A percentile compares a stretch with the other conserved stretches of the same genome.
Conservation (phyloP, 2,797 vertebrate species). For the Crypturellus tataupa region DNA sequence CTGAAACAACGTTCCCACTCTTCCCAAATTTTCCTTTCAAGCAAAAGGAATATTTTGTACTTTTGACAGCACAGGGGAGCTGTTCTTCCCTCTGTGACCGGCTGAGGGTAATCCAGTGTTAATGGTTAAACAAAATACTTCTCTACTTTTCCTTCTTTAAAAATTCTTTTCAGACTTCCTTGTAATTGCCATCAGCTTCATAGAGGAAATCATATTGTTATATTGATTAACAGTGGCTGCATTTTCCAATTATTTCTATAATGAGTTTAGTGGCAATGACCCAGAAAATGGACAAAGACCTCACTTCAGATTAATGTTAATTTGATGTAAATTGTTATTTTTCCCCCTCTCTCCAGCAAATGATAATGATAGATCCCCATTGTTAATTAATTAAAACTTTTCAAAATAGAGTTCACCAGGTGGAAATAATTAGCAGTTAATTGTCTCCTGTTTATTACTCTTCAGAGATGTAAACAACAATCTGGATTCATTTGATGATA, state of each 20-base stretch:
- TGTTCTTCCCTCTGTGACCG: fast-evolving
- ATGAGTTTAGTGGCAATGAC: slow-evolving; percentile 77
- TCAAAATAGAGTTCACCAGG: slow-evolving; percentile 81
- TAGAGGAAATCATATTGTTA: slow-evolving; percentile 63
- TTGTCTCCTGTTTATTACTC: slow-evolving; percentile 81
- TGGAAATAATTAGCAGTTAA: slow-evolving; percentile 83
- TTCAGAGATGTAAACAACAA: slow-evolving; percentile 77
- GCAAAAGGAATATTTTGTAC: neutral
- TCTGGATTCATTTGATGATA: slow-evolving; percentile 57
- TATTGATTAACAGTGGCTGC: slow-evolving; percentile 72
- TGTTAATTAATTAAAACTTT: slow-evolving; percentile 82
- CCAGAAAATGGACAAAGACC: slow-evolving; percentile 76
- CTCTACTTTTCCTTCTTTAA: neutral
- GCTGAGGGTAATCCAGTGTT: neutral
- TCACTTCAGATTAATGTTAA: slow-evolving; percentile 69
- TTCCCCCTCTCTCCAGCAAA: slow-evolving; percentile 48
- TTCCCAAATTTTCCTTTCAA: neutral
- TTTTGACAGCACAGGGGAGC: neutral
- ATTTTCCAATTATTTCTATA: slow-evolving; percentile 78
- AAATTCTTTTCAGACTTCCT: slow-evolving; percentile 40
- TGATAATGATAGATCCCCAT: slow-evolving; percentile 74
- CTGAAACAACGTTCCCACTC: neutral
- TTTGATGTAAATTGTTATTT: slow-evolving; percentile 71
- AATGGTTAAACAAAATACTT: neutral
- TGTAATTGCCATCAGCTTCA: slow-evolving; percentile 51